Evolutionary conservation across 1,140 invertebrate species (phyloP).

Genomic region (Mylabris phalerata): DNA sequence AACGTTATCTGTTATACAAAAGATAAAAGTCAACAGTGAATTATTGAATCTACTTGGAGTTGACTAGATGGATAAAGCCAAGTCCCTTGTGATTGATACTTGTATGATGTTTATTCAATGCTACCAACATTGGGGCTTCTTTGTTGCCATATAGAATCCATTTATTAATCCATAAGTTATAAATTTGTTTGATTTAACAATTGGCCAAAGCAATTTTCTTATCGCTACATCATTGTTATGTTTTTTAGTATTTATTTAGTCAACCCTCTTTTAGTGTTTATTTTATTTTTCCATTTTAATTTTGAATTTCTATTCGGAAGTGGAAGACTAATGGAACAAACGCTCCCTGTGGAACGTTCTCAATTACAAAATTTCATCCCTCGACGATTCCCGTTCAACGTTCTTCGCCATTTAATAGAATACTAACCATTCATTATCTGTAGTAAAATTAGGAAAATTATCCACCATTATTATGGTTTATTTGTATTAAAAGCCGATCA

Average conservation of each 20-base stretch:
- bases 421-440: conserved; percentile 24
- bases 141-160: conserved; percentile 20
- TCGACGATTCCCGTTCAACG: conserved; percentile 17
- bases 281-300: conserved; percentile 3
- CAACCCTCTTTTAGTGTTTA: too few relatives aligned
- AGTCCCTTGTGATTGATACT: conserved; percentile 29
- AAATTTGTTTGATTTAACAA: not conserved
- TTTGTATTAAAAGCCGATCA: not conserved
- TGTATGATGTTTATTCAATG: conserved; percentile 31
- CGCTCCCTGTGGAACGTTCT: conserved; percentile 24
- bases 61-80: conserved; percentile 26
- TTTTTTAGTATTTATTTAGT: too few relatives aligned
- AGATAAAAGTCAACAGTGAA: conserved; percentile 28
- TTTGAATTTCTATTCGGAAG: conserved; percentile 20
- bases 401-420: conserved; percentile 17
- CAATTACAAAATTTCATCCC: conserved; percentile 25
- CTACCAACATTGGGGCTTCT: conserved; percentile 10
- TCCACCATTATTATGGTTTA: conserved; percentile 21
- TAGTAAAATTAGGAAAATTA: conserved; percentile 21
- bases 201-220: not conserved
- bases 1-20: conserved; percentile 16
- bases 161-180: conserved; percentile 14
- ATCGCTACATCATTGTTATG: too few relatives aligned
- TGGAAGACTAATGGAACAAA: conserved; percentile 26
- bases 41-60: conserved; percentile 29